Conservation (phyloP, 1,140 invertebrate species). For the Leptestheria dahalacensis region DNA sequence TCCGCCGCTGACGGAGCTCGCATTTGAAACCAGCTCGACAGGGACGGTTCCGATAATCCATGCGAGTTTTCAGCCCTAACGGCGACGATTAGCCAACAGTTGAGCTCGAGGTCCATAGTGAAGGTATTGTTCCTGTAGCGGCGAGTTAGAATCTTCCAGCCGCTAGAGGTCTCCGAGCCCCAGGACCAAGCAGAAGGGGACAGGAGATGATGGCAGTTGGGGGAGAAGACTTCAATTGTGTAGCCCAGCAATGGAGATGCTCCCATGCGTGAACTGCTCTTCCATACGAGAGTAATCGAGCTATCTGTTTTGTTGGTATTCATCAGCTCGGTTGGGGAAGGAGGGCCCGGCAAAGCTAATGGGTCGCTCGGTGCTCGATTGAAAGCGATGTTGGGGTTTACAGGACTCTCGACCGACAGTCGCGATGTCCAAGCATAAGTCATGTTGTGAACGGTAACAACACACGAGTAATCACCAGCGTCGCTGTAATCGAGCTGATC, state of each 20-base stretch:
- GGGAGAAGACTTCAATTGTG: constrained; percentile 56
- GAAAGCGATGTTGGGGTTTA: constrained; percentile 55
- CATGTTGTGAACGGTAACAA: constrained; percentile 55
- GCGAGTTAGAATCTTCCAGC: constrained; percentile 3
- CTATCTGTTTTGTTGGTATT: constrained; percentile 51
- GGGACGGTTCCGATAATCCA: constrained; percentile 55
- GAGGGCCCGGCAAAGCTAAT: constrained; percentile 56
- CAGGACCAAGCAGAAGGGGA: constrained; percentile 4
- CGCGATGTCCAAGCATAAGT: constrained; percentile 61
- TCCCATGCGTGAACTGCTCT: constrained; percentile 48
- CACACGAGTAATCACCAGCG: constrained; percentile 64
- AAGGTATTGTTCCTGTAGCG: constrained; percentile 11
- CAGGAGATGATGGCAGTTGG: background rate
- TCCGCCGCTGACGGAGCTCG: constrained; percentile 40
- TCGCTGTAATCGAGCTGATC: constrained; percentile 58
- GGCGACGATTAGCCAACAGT: constrained; percentile 74
- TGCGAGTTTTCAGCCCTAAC: constrained; percentile 76
- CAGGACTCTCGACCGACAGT: constrained; percentile 48
- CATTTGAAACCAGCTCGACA: constrained; percentile 47
- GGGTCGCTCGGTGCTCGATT: constrained; percentile 54
- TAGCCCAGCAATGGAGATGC: constrained; percentile 62
- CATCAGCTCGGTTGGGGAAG: constrained; percentile 42
- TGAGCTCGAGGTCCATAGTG: constrained; percentile 47
- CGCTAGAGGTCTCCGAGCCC: background rate
- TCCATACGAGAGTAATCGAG: constrained; percentile 66